phyloP scores from a whole-genome alignment of 2,113 vertebrate genomes.

The Hemiscyllium ocellatum region DNA sequence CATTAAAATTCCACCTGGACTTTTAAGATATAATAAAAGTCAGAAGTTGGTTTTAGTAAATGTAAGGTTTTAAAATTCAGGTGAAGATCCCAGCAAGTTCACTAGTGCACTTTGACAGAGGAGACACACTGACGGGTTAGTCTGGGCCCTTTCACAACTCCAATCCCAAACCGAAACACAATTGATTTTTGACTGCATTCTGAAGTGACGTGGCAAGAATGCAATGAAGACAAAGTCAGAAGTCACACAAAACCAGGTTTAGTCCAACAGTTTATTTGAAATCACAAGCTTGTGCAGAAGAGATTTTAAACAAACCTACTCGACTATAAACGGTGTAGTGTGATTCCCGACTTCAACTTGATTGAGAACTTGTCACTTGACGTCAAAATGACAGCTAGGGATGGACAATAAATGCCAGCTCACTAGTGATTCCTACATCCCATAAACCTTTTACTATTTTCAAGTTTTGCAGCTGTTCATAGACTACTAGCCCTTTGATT shows the following conservation, averaged over 20 bases:
- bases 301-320: too few relatives aligned
- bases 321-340: too few relatives aligned
- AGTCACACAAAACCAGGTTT: too few relatives aligned
- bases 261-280: too few relatives aligned
- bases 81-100: not conserved
- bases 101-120: not conserved
- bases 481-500: not conserved
- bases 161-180: not conserved
- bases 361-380: too few relatives aligned
- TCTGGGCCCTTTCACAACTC: not conserved
- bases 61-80: too few relatives aligned
- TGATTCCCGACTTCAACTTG: too few relatives aligned
- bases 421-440: not conserved
- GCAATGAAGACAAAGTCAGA: not conserved
- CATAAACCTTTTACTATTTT: not conserved
- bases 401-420: not conserved
- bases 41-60: not conserved
- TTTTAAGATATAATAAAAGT: not conserved
- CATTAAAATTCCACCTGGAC: not conserved
- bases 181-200: not conserved
- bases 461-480: not conserved
- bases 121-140: too few relatives aligned
- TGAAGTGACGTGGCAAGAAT: not conserved
- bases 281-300: too few relatives aligned
- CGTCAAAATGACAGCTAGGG: not conserved